phyloP scores from a whole-genome alignment of 2,113 vertebrate genomes.

The Salminus brasiliensis region DNA sequence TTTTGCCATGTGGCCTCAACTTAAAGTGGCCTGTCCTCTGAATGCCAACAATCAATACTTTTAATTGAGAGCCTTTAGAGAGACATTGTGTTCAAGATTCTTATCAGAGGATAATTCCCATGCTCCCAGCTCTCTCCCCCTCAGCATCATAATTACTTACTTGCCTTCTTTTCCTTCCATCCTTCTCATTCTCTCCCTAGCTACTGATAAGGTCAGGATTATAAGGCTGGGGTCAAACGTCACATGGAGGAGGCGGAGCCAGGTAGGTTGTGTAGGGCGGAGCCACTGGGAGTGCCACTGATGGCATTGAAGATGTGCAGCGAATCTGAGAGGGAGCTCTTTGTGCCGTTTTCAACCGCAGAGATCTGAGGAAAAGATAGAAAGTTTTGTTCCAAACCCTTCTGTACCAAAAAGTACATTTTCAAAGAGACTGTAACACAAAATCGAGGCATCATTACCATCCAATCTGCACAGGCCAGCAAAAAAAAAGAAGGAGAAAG shows the following conservation, averaged over 20 bases:
- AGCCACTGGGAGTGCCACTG: conserved; percentile 88
- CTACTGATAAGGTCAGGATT: neutral
- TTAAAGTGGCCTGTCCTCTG: neutral
- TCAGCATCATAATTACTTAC: neutral
- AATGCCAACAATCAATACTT: neutral
- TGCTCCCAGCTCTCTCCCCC: neutral
- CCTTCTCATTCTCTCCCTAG: neutral
- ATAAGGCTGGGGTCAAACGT: conserved; percentile 43
- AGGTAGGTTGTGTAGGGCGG: conserved; percentile 83
- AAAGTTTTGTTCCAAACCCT: neutral
- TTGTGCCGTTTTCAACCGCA: conserved; percentile 80
- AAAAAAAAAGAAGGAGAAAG: conserved; percentile 60
- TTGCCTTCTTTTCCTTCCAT: neutral
- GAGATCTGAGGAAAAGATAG: conserved; percentile 77
- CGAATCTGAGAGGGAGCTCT: conserved; percentile 85
- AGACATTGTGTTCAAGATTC: neutral
- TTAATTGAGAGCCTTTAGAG: neutral
- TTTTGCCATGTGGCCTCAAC: neutral
- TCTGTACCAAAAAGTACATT: neutral
- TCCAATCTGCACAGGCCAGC: conserved; percentile 87
- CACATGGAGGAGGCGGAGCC: conserved; percentile 85
- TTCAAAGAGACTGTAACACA: neutral
- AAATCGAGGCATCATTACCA: conserved; percentile 81
- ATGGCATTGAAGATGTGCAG: conserved; percentile 96
- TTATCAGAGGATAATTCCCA: neutral